Evolutionary conservation across 2,888 invertebrate genomes (phyloP).

Genomic region (Drosophila histrio): DNA sequence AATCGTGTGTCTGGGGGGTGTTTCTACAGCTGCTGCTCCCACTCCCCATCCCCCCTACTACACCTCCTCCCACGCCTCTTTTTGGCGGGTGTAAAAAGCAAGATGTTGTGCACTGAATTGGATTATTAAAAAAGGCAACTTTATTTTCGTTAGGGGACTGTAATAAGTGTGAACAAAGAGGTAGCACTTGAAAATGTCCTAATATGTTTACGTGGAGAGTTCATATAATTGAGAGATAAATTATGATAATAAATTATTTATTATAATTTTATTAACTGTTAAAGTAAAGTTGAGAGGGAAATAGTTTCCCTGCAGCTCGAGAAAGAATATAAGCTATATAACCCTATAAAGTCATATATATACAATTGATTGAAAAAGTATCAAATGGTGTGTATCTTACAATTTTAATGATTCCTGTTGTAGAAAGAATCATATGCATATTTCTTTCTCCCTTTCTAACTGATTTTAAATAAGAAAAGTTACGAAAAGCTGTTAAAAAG

Average conservation of each 20-base stretch:
- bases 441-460: too few species aligned
- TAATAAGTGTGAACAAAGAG: background rate
- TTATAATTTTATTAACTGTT: too few species aligned
- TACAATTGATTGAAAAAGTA: too few species aligned
- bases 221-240: background rate
- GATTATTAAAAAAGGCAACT: slow-evolving; percentile 75
- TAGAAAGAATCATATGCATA: too few species aligned
- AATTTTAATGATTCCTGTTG: too few species aligned
- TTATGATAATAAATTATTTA: too few species aligned
- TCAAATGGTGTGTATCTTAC: too few species aligned
- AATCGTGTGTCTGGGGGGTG: slow-evolving; percentile 45
- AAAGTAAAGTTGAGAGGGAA: background rate
- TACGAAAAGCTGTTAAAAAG: background rate
- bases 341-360: too few species aligned
- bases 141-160: slow-evolving; percentile 12
- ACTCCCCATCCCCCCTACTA: background rate
- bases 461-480: background rate
- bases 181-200: slow-evolving; percentile 15
- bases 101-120: slow-evolving; percentile 53
- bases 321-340: too few species aligned
- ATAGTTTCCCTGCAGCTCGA: too few species aligned
- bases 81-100: background rate
- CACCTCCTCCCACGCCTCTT: background rate
- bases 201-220: background rate
- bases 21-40: slow-evolving; percentile 6